These are phyloP conservation scores for Lepidocyrtoides sp. DNA, from an alignment of 2,888 invertebrate genomes.

Conservation along the genomic window DNA sequence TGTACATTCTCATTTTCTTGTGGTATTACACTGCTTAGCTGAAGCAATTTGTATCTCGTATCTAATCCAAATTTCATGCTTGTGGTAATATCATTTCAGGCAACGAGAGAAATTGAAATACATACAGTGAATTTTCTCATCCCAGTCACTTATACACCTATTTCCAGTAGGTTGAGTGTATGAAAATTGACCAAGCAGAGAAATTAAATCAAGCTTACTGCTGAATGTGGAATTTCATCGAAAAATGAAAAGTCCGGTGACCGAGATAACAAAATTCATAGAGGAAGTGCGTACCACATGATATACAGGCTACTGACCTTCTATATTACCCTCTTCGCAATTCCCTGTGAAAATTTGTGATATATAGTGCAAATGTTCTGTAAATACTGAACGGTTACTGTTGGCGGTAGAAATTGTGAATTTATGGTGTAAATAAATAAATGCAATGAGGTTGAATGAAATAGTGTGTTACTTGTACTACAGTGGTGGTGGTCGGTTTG, in stretches of 20 bases:
- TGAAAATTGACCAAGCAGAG: background rate
- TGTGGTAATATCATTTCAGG: background rate
- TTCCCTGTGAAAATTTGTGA: slow-evolving; percentile 3
- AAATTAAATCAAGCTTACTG: background rate
- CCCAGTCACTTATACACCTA: background rate
- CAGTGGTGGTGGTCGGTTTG: background rate
- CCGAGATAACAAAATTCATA: background rate
- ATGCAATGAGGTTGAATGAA: background rate
- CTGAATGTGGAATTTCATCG: background rate
- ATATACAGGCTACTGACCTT: background rate
- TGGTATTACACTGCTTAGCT: too few relatives aligned
- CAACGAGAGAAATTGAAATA: background rate
- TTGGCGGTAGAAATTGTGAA: background rate
- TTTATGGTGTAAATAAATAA: slow-evolving; percentile 16
- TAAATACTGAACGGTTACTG: background rate
- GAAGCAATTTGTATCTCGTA: too few relatives aligned
- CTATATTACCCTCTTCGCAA: background rate
- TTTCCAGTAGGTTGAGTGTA: background rate
- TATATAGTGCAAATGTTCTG: background rate
- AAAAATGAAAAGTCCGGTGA: background rate
- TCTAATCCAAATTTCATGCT: background rate
- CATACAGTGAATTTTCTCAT: background rate
- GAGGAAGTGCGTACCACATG: background rate
- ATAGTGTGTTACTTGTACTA: background rate
- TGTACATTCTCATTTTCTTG: too few relatives aligned